Evolutionary conservation across 92 coral and sea anemone species (phyloP).

Genomic region (Epizoanthus fatuus): DNA sequence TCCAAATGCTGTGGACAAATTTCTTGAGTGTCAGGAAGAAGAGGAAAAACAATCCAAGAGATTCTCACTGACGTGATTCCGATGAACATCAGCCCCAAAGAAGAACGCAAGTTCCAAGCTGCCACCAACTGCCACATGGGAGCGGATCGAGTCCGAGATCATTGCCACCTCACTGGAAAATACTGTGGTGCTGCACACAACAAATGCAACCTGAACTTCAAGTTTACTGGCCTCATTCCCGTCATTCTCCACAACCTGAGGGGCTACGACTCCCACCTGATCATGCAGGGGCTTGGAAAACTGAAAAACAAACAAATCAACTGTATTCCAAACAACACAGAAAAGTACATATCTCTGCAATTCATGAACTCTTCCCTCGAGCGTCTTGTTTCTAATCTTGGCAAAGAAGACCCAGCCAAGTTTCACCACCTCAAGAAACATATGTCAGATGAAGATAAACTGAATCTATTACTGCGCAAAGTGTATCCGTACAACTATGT

Average conservation of each 20-base stretch:
- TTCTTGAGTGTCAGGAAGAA: too few relatives aligned
- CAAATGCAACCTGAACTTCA: conserved; percentile 45
- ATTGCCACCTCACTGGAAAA: conserved; percentile 49
- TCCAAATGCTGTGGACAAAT: background rate
- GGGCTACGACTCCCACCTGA: too few relatives aligned
- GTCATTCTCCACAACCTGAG: conserved; percentile 52
- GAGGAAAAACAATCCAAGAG: conserved; percentile 5
- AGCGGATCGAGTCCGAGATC: conserved; percentile 34
- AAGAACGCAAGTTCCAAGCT: background rate
- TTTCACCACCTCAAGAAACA: conserved; percentile 34
- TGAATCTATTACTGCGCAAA: background rate
- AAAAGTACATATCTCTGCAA: conserved; percentile 68
- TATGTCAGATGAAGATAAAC: background rate
- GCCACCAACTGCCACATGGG: background rate
- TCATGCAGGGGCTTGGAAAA: conserved; percentile 33
- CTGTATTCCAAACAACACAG: conserved; percentile 62
- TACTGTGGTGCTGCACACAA: conserved; percentile 51
- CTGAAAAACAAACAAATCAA: conserved; percentile 53
- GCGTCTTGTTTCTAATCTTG: conserved; percentile 42
- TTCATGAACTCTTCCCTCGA: conserved; percentile 58
- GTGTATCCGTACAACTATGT: background rate
- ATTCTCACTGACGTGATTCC: conserved; percentile 38
- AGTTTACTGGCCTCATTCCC: conserved; percentile 56
- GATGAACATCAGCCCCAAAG: conserved; percentile 32
- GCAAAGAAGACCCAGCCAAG: conserved; percentile 37